Base-by-base conservation (phyloP, 2,797 vertebrate genomes). In the Sandelia bainsii region DNA sequence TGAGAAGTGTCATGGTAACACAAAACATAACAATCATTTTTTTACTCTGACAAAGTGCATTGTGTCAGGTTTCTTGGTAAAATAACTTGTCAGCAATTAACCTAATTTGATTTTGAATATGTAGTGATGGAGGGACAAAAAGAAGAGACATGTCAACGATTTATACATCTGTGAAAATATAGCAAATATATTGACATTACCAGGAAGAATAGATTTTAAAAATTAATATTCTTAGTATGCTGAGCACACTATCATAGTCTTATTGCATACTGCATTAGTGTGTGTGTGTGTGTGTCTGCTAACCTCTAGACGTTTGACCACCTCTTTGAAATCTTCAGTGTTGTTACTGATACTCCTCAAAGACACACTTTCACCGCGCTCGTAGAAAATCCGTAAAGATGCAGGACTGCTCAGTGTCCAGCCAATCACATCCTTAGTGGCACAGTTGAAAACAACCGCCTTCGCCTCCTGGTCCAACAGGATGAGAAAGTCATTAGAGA, bases 301-400 rank as follows among this genome's bases (percentile, higher is more conserved):
- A 65, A 99, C 98, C 96, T 99, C 97, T 51, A 99, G 93, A 62
- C 98, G 96, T 91, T 95, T 97, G 84, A 99, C 93, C 80, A 99
- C 96, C 91, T 99, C 98, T 87, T 97, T 97, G 92, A 99, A 97
- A 81, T 99, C 98, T 86, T 99, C 98, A 0, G 94, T 93, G 81
- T 93, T 98, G 87, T 94, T 96, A 73, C 93, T 93, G 85, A 97
- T 92, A 78, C 96, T 98, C 90, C 97, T 95, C 84, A 99, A 91
- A 3, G 96, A 96, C 80, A 96, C 84, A 49, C 94, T 96, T 70
- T 99, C 98, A 46, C 98, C 98, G 0, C 97, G 94, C 88, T 99
- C 97, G 3, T 99, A 99, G 93, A 97, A 99, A 90, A 99, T 92
- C 93, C 96, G 96, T 87, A 98, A 92, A 75, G 95, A 96, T 22